These are phyloP conservation scores for Sebastes aleutianus DNA, from an alignment of 2,797 vertebrate genomes.

Conservation along the genomic window DNA sequence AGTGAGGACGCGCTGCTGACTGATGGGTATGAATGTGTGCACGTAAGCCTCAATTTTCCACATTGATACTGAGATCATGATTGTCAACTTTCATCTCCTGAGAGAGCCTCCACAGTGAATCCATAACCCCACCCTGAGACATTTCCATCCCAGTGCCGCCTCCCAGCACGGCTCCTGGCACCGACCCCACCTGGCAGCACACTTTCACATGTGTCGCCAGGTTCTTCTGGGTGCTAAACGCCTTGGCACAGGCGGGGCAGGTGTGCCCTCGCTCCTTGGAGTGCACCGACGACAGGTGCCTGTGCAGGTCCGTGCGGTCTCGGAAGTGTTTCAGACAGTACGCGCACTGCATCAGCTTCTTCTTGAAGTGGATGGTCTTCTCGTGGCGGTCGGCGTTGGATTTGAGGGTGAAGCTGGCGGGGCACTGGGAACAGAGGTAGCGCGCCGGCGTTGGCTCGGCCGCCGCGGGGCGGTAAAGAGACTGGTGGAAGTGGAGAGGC, in stretches of 20 bases:
- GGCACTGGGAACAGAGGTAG: slow-evolving; percentile 86
- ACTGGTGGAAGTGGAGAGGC: slow-evolving; percentile 51
- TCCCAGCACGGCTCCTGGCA: slow-evolving; percentile 49
- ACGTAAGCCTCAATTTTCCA: slow-evolving; percentile 51
- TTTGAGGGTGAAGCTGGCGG: slow-evolving; percentile 87
- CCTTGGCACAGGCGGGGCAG: slow-evolving; percentile 81
- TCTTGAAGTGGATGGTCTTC: slow-evolving; percentile 86
- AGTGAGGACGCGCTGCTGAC: slow-evolving; percentile 4
- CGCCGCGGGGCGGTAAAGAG: slow-evolving; percentile 48
- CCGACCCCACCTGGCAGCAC: slow-evolving; percentile 76
- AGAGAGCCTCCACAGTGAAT: slow-evolving; percentile 63
- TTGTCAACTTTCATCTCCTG: slow-evolving; percentile 64
- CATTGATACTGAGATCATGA: slow-evolving; percentile 54
- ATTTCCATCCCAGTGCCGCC: slow-evolving; percentile 54
- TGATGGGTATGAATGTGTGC: slow-evolving; percentile 5
- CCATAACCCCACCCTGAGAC: slow-evolving; percentile 53
- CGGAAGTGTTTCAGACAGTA: slow-evolving; percentile 81
- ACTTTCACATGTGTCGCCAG: slow-evolving; percentile 81
- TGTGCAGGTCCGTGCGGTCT: slow-evolving; percentile 85
- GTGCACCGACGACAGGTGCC: slow-evolving; percentile 81
- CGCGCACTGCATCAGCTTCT: slow-evolving; percentile 86
- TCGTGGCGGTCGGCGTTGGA: slow-evolving; percentile 86
- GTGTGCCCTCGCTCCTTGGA: slow-evolving; percentile 73
- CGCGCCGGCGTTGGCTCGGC: slow-evolving; percentile 58
- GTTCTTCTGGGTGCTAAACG: slow-evolving; percentile 85